Conservation (phyloP, 2,113 vertebrate genomes). For the human region GRCh38 chr11:69434501-69435000, state of each 20-base stretch:
- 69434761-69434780: background rate
- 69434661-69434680: background rate
- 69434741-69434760: background rate
- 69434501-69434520: background rate
- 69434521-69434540: accelerated
- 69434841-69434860: background rate
- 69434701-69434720: background rate
- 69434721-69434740: background rate
- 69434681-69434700: background rate
- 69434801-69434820: background rate
- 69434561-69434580: background rate
- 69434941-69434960: background rate
- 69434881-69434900: background rate
- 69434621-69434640: background rate
- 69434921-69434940: background rate
- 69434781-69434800: background rate
- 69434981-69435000: background rate
- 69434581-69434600: background rate
- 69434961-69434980: background rate
- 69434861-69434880: background rate
- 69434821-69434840: background rate
- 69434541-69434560: background rate
- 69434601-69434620: background rate
- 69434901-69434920: background rate
- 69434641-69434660: background rate